phyloP scores from a whole-genome alignment of 2,113 vertebrate species.

The Orthochromis indermauri region DNA sequence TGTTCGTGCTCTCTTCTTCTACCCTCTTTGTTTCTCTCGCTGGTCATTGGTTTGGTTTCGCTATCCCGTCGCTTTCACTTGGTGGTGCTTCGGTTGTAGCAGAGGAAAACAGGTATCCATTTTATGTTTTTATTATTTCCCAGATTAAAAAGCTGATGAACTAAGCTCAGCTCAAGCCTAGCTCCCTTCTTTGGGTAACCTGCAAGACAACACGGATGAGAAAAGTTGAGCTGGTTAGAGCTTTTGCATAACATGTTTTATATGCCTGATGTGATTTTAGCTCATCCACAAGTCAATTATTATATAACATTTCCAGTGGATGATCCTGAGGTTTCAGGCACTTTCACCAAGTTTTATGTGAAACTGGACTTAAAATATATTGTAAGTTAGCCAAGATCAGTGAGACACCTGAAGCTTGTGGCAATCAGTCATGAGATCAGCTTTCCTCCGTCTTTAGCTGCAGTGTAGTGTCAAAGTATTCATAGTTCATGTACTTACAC shows the following conservation, averaged over 20 bases:
- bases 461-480: no score
- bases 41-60: conserved; percentile 71
- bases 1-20: conserved; percentile 48
- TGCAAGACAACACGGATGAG: conserved; percentile 20
- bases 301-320: neutral
- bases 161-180: conserved; percentile 92
- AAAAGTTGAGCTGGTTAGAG: neutral
- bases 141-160: conserved; percentile 98
- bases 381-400: neutral
- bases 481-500: conserved; percentile 79
- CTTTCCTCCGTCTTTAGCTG: no score
- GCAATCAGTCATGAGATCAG: neutral
- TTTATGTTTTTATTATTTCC: conserved; percentile 93
- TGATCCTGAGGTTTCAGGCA: neutral
- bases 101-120: conserved; percentile 99
- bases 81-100: conserved; percentile 98
- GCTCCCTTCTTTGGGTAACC: conserved; percentile 82
- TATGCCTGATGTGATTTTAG: neutral
- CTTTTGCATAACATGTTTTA: neutral
- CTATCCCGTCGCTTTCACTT: conserved; percentile 92
- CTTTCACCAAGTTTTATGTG: neutral
- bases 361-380: neutral
- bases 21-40: conserved; percentile 65
- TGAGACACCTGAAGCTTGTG: neutral
- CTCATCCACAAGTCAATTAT: neutral